Conservation (phyloP, 2,888 invertebrate genomes). For the Chrysopilus asiliformis region DNA sequence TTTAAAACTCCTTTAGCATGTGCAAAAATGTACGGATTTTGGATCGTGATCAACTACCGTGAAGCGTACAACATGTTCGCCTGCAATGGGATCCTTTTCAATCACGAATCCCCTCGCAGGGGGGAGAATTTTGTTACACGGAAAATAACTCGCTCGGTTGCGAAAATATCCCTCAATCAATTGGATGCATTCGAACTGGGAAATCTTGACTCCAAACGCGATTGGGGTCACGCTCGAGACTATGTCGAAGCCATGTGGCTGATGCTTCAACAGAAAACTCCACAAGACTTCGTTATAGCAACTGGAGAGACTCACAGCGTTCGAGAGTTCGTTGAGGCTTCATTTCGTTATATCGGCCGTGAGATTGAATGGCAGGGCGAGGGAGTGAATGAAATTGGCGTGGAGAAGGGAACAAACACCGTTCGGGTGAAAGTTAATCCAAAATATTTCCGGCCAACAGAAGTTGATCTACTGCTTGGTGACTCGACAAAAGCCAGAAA, state of each 20-base stretch:
- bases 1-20: slow-evolving; percentile 71
- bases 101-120: slow-evolving; percentile 89
- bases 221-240: slow-evolving; percentile 97
- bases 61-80: slow-evolving; percentile 94
- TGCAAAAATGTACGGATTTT: slow-evolving; percentile 89
- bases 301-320: slow-evolving; percentile 93
- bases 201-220: slow-evolving; percentile 86
- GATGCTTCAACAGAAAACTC: slow-evolving; percentile 85
- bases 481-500: slow-evolving; percentile 83
- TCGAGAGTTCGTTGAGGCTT: slow-evolving; percentile 85
- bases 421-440: slow-evolving; percentile 80
- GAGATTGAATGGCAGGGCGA: slow-evolving; percentile 78
- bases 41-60: slow-evolving; percentile 91
- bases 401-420: slow-evolving; percentile 53
- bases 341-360: slow-evolving; percentile 72
- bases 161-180: slow-evolving; percentile 85
- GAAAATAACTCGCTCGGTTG: slow-evolving; percentile 93
- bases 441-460: slow-evolving; percentile 93
- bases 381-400: slow-evolving; percentile 64
- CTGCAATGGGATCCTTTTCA: slow-evolving; percentile 91
- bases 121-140: slow-evolving; percentile 98
- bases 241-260: slow-evolving; percentile 99
- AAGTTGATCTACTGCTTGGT: slow-evolving; percentile 90
- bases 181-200: slow-evolving; percentile 80
- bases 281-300: slow-evolving; percentile 96